These are phyloP conservation scores for Yponomeuta plumbellus DNA, from an alignment of 2,888 invertebrate species.

Conservation along the genomic window DNA sequence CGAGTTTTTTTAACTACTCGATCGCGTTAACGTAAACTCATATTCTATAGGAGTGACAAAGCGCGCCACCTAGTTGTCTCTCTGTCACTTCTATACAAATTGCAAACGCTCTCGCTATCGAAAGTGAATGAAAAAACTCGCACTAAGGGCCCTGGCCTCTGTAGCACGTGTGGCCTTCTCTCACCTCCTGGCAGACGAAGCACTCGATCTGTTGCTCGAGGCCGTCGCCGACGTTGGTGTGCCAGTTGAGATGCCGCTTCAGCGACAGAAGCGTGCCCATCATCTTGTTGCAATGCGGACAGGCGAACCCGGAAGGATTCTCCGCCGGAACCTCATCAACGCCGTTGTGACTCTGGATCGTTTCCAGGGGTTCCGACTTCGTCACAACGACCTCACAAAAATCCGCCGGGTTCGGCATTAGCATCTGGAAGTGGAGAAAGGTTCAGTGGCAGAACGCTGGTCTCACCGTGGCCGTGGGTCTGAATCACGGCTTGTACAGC, in stretches of 20 bases:
- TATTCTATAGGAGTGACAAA: no score
- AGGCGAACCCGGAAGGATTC: constrained; percentile 50
- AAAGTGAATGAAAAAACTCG: no score
- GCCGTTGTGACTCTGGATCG: constrained; percentile 70
- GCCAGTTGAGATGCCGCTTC: constrained; percentile 68
- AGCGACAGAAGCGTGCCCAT: constrained; percentile 62
- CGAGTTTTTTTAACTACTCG: no score
- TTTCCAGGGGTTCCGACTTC: constrained; percentile 71
- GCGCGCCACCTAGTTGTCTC: no score
- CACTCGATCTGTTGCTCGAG: constrained; percentile 58
- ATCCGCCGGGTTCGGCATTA: constrained; percentile 58
- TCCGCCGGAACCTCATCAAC: constrained; percentile 53
- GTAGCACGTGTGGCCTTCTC: constrained; percentile 12
- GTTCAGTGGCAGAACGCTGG: no score
- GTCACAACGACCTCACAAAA: constrained; percentile 77
- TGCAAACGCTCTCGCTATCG: no score
- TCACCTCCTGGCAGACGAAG: constrained; percentile 65
- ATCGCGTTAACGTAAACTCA: no score
- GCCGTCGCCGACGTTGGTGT: constrained; percentile 56
- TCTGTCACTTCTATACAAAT: no score
- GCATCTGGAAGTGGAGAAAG: constrained; percentile 18
- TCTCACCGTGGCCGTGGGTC: no score
- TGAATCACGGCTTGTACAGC: no score
- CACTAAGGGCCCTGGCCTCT: no score
- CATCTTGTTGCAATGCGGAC: constrained; percentile 63